phyloP scores from a whole-genome alignment of 1,140 invertebrate species.

The Caenorhabditis elegans region WBcel235 BX284606.5:8931001-8931500 shows the following conservation, averaged over 20 bases:
- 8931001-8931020: too few relatives aligned
- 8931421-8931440: too few relatives aligned
- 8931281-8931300: neutral
- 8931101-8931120: neutral
- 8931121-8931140: conserved; percentile 28
- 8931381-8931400: too few relatives aligned
- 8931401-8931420: neutral
- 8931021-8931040: too few relatives aligned
- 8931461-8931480: too few relatives aligned
- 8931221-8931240: conserved; percentile 27
- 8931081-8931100: conserved; percentile 9
- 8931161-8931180: neutral
- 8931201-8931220: conserved; percentile 10
- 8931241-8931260: neutral
- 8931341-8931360: too few relatives aligned
- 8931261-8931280: neutral
- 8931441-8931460: too few relatives aligned
- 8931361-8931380: neutral
- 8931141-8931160: neutral
- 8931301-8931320: neutral
- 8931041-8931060: neutral
- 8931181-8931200: conserved; percentile 31
- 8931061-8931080: conserved; percentile 13
- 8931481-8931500: too few relatives aligned
- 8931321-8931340: neutral